A percentile compares a stretch with the other conserved stretches of the same genome.
phyloP scores from a whole-genome alignment of 2,888 invertebrate species.

The Acanthosepion lycidas region DNA sequence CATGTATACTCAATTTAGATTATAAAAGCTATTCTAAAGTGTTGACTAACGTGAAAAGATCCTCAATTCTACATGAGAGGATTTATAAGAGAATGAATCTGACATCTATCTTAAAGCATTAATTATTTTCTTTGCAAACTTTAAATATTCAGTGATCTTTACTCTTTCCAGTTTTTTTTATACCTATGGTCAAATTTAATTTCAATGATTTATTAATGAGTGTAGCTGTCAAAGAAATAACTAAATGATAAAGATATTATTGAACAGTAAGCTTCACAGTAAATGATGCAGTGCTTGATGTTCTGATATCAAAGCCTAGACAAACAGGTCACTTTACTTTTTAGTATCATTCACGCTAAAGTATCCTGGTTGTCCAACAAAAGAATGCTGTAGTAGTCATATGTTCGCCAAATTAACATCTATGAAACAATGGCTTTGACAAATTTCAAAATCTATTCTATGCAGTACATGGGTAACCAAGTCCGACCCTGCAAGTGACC shows the following conservation, averaged over 20 bases:
- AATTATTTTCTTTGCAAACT: too few relatives aligned
- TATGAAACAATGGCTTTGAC: neutral
- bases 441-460: neutral
- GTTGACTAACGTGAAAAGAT: neutral
- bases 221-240: too few relatives aligned
- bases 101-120: too few relatives aligned
- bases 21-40: neutral
- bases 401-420: neutral
- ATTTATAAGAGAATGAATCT: too few relatives aligned
- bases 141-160: neutral
- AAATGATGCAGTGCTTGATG: neutral
- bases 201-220: too few relatives aligned
- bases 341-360: neutral
- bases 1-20: too few relatives aligned
- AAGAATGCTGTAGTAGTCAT: neutral
- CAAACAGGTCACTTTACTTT: neutral
- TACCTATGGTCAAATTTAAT: neutral
- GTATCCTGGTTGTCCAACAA: neutral
- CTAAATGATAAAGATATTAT: neutral
- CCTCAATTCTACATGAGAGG: neutral
- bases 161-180: neutral
- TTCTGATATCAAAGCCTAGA: neutral
- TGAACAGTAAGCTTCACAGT: neutral
- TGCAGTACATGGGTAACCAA: neutral
- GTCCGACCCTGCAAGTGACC: neutral